These are phyloP conservation scores for Heliconius melpomene DNA, from an alignment of 1,140 invertebrate species.

Conservation along the genomic window DNA sequence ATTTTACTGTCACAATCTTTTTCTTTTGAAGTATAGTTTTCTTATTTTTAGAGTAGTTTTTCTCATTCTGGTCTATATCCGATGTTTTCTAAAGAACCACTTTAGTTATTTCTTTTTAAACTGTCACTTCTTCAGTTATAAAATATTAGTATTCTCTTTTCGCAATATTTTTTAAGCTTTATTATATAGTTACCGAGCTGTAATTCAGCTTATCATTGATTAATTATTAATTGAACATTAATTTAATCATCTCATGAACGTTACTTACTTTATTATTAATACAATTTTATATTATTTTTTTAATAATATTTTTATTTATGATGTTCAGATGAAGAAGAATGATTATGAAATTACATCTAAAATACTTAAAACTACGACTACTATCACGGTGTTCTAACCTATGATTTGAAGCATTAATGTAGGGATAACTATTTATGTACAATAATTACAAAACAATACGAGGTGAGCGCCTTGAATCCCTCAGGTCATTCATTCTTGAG, in stretches of 20 bases:
- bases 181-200: not conserved
- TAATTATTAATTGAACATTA: constrained; percentile 1
- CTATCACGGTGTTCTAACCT: constrained; percentile 76
- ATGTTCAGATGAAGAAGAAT: not conserved
- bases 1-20: constrained; percentile 36
- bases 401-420: constrained; percentile 67
- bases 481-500: not conserved
- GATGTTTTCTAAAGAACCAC: constrained; percentile 1
- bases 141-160: not conserved
- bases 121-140: not conserved
- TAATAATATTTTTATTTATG: not conserved
- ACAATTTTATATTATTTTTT: not conserved
- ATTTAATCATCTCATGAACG: not conserved
- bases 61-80: not conserved
- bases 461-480: constrained; percentile 55
- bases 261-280: constrained; percentile 3
- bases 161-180: not conserved
- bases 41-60: constrained; percentile 24
- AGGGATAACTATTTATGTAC: constrained; percentile 64
- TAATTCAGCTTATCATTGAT: not conserved
- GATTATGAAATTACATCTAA: constrained; percentile 30
- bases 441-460: constrained; percentile 64
- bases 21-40: constrained; percentile 24
- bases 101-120: constrained; percentile 1
- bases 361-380: constrained; percentile 65